These are phyloP conservation scores for Butorides virescens DNA, from an alignment of 2,113 vertebrate genomes.

Conservation along the genomic window DNA sequence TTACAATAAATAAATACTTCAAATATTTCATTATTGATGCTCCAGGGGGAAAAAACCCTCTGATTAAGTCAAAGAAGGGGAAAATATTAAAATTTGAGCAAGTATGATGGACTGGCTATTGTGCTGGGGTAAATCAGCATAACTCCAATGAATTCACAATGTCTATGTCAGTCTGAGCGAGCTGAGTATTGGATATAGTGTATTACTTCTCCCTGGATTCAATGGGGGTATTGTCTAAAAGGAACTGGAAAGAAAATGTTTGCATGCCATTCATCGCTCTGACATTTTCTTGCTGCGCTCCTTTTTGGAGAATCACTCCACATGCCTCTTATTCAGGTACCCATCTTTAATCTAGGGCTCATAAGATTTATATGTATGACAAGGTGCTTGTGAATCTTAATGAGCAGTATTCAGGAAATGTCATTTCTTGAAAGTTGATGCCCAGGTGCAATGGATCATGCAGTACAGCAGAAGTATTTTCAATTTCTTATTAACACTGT, in stretches of 20 bases:
- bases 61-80: conserved; percentile 42
- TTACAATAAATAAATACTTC: conserved; percentile 52
- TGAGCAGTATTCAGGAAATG: not conserved
- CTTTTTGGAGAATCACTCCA: not conserved
- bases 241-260: not conserved
- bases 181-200: not conserved
- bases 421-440: not conserved
- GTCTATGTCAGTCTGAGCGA: not conserved
- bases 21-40: conserved; percentile 45
- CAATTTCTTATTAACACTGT: conserved; percentile 26
- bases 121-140: not conserved
- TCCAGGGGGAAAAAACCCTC: conserved; percentile 2
- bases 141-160: not conserved
- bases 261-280: not conserved
- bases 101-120: conserved; percentile 24
- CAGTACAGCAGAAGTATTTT: not conserved
- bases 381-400: not conserved
- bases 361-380: not conserved
- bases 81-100: conserved; percentile 28
- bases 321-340: not conserved
- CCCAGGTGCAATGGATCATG: not conserved
- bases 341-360: not conserved
- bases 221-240: not conserved
- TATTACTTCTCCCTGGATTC: not conserved
- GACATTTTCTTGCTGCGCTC: not conserved